A percentile compares a stretch with the other conserved stretches of the same genome.
Evolutionary conservation across 2,113 vertebrate genomes (phyloP).

Genomic region (Neodontobutis hainanensis): DNA sequence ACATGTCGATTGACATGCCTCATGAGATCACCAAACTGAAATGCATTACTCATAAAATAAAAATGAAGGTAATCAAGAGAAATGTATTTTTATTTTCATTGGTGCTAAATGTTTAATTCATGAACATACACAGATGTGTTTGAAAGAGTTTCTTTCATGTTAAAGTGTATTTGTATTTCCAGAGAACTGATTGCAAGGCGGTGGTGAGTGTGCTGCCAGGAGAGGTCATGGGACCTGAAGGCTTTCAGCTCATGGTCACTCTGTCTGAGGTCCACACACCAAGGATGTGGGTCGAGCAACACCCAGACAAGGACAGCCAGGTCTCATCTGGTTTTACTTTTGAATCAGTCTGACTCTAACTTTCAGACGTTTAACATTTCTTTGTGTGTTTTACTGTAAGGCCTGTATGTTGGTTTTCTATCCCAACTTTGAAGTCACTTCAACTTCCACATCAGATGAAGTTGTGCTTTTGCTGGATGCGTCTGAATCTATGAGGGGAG

Average conservation of each 20-base stretch:
- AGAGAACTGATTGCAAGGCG: slow-evolving; percentile 86
- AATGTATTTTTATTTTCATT: background rate
- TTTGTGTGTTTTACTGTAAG: slow-evolving; percentile 53
- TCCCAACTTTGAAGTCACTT: slow-evolving; percentile 72
- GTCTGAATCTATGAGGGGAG: slow-evolving; percentile 84
- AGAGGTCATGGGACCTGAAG: slow-evolving; percentile 73
- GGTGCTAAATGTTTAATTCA: background rate
- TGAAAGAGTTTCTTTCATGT: background rate
- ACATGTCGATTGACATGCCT: slow-evolving; percentile 84
- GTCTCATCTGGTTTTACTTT: slow-evolving; percentile 48
- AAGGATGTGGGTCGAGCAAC: slow-evolving; percentile 90
- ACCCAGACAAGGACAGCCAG: slow-evolving; percentile 86
- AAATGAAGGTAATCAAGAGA: slow-evolving; percentile 78
- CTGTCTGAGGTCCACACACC: slow-evolving; percentile 80
- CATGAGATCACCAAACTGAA: slow-evolving; percentile 75
- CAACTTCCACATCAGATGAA: slow-evolving; percentile 51
- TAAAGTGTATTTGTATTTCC: slow-evolving; percentile 8
- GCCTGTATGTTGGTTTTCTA: slow-evolving; percentile 91
- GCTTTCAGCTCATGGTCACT: slow-evolving; percentile 80
- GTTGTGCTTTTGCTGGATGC: slow-evolving; percentile 83
- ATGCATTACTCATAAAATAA: slow-evolving; percentile 78
- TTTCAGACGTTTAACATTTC: background rate
- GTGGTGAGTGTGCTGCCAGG: slow-evolving; percentile 79
- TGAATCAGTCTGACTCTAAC: background rate
- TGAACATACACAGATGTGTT: background rate